Percentiles rank a stretch among this genome's conserved stretches.
These are phyloP conservation scores for Bombus cullumanus DNA, from an alignment of 1,140 invertebrate species.

Conservation along the genomic window DNA sequence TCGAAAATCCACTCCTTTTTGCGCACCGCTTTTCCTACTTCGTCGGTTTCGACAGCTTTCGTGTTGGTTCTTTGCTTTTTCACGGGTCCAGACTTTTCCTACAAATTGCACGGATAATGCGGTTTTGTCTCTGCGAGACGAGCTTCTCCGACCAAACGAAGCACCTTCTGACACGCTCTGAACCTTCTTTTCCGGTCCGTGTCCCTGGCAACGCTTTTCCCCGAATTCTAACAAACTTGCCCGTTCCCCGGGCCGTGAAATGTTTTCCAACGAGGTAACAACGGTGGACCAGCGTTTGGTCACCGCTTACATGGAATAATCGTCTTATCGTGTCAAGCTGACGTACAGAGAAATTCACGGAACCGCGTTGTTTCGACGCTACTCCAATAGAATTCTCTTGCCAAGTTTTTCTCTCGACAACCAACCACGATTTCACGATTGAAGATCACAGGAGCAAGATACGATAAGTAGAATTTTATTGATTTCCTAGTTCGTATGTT, in stretches of 20 bases:
- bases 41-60: conserved; percentile 20
- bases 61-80: background rate
- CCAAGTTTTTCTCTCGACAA: background rate
- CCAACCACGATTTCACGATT: background rate
- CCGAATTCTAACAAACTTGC: background rate
- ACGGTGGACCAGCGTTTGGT: background rate
- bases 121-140: background rate
- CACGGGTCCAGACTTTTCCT: background rate
- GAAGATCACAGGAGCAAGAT: background rate
- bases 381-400: background rate
- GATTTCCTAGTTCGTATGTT: no score
- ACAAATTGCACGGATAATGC: conserved; percentile 9
- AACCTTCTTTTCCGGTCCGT: background rate
- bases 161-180: background rate
- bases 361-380: background rate
- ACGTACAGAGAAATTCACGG: background rate
- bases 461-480: background rate
- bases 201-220: background rate
- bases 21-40: background rate
- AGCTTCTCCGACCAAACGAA: background rate
- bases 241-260: background rate
- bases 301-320: conserved; percentile 12
- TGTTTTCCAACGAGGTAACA: background rate
- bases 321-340: background rate
- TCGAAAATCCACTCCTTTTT: background rate